Evolutionary conservation across 2,888 invertebrate species (phyloP), one percentile per base, ranked within the genome.

Genomic region (Sialis lutaria): DNA sequence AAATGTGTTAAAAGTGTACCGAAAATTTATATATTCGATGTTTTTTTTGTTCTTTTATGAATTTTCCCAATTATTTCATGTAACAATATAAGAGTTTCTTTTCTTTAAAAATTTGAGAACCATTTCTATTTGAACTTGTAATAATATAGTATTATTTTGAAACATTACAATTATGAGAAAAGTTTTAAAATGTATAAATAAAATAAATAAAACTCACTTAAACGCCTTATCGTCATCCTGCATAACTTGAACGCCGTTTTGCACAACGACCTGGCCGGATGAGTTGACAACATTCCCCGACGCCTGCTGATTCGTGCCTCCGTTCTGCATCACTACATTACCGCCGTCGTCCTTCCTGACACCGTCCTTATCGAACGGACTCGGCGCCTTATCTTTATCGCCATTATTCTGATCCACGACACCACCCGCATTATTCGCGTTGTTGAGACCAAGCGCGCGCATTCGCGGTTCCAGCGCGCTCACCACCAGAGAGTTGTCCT

Each of bases 151-250:
- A 22, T 22, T 22, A 22, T 4, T 22, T 22, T 22, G n/a, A n/a
- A n/a, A 35, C n/a, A 35, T 35, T 2, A 5, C n/a, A 37, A 37
- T 7, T 6, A 37, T 10, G 37, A 37, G 8, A 37, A 37, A 37
- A 31, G 44, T 9, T 32, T 30, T 13, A 33, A 40, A 40, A 44
- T 32, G 48, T 45, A 49, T 46, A 50, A 46, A 49, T 46, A 53
- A 56, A 53, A 52, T 49, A 48, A 50, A 45, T 31, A 8, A 8
- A 52, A 81, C 86, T 82, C 64, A 89, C 89, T 89, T 89, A 67
- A 87, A 89, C 55, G 82, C 82, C 70, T 87, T 88, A 59, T 88
- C 89, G 59, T 91, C 91, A 57, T 88, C 88, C 55, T 87, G 69
- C 54, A 81, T 81, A 64, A 82, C 82, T 61, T 71, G 70, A 50